Evolutionary conservation across 1,140 invertebrate species (phyloP).

Genomic region (Drosophila novamexicana): DNA sequence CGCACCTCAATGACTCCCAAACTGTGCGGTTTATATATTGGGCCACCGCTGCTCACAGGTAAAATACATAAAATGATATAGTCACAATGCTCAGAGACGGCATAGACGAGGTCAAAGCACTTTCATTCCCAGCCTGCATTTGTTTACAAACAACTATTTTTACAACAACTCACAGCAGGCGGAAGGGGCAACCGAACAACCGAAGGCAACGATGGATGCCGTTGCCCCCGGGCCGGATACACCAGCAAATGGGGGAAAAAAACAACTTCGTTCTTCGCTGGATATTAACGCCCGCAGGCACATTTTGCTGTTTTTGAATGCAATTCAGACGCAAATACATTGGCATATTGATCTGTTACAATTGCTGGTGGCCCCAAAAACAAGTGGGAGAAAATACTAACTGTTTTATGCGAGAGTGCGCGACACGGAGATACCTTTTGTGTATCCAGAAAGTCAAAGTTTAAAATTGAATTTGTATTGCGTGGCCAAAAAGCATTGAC

Average conservation of each 20-base stretch:
- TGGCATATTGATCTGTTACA: slow-evolving; percentile 32
- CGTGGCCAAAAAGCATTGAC: too few species aligned
- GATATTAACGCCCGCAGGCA: slow-evolving; percentile 19
- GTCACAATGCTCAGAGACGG: slow-evolving; percentile 12
- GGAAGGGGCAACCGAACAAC: slow-evolving; percentile 1
- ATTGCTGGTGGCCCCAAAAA: slow-evolving; percentile 3
- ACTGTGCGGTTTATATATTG: slow-evolving; percentile 33
- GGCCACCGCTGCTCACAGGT: slow-evolving; percentile 9
- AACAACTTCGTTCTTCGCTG: slow-evolving; percentile 18
- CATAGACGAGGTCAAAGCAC: slow-evolving; percentile 52
- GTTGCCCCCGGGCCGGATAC: slow-evolving; percentile 38
- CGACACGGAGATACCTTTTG: not conserved
- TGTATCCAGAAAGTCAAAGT: not conserved
- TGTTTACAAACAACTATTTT: slow-evolving; percentile 56
- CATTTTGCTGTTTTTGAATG: slow-evolving; percentile 5
- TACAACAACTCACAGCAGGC: slow-evolving; percentile 36
- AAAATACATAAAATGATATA: slow-evolving; percentile 23
- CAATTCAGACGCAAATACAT: slow-evolving; percentile 37
- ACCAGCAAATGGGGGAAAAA: slow-evolving; percentile 16
- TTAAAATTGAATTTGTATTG: too few species aligned
- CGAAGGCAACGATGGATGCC: slow-evolving; percentile 29
- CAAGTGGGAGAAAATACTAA: not conserved
- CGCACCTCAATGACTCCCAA: slow-evolving; percentile 63
- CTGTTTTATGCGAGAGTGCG: not conserved
- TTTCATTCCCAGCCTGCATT: slow-evolving; percentile 37